A percentile compares a stretch with the other conserved stretches of the same genome.
Conservation (phyloP, 2,797 vertebrate species). For the Sciurus vulgaris region DNA sequence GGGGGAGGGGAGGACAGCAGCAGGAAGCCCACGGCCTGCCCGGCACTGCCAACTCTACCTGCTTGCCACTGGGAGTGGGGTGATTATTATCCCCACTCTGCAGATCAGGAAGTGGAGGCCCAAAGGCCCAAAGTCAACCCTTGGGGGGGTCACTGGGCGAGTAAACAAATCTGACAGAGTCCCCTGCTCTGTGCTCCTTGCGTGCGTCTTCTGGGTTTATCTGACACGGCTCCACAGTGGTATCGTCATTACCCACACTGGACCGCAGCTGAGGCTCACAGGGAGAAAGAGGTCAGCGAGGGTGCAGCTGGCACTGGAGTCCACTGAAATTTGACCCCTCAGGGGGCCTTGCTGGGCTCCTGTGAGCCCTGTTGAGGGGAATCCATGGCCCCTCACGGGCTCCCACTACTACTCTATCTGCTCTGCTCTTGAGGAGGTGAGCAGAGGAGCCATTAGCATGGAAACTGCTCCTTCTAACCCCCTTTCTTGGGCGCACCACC, state of each 20-base stretch:
- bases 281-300: not conserved
- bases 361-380: not conserved
- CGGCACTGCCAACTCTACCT: too few species aligned
- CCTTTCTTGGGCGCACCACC: too few species aligned
- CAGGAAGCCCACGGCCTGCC: not conserved
- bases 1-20: not conserved
- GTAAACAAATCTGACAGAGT: not conserved
- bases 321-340: not conserved
- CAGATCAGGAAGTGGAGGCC: not conserved
- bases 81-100: not conserved
- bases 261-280: not conserved
- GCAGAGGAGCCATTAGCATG: too few species aligned
- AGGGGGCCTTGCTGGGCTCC: not conserved
- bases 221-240: fast-evolving
- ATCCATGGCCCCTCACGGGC: fast-evolving
- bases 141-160: not conserved
- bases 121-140: not conserved
- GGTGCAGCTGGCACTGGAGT: not conserved
- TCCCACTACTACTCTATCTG: not conserved
- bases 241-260: not conserved
- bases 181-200: not conserved
- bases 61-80: too few species aligned
- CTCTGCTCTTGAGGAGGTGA: not conserved
- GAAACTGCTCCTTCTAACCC: not conserved
- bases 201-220: not conserved